Conservation (phyloP, 2,888 invertebrate genomes). For the Idaea biselata region DNA sequence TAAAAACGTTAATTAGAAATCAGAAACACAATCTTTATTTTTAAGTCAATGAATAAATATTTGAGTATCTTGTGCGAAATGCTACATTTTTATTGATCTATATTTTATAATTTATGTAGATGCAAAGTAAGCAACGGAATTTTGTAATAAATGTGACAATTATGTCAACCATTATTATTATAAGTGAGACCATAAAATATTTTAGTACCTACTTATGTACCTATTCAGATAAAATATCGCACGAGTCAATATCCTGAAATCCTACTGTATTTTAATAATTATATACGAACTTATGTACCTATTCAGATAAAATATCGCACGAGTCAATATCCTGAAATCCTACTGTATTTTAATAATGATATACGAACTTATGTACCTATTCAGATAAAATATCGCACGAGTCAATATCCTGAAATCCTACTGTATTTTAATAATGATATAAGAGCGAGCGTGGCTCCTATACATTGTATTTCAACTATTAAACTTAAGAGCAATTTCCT, state of each 20-base stretch:
- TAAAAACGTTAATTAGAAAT: conserved; percentile 2
- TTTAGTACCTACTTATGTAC: not conserved
- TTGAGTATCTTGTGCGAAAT: not conserved
- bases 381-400: not conserved
- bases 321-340: too few relatives aligned
- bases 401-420: not conserved
- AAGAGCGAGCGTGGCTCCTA: not conserved
- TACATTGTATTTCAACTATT: not conserved
- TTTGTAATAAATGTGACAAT: not conserved
- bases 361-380: too few relatives aligned
- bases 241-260: too few relatives aligned
- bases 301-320: too few relatives aligned
- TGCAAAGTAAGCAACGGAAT: not conserved
- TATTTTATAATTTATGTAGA: not conserved
- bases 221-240: not conserved
- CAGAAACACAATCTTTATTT: not conserved
- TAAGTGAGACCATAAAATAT: not conserved
- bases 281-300: too few relatives aligned
- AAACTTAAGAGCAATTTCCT: conserved; percentile 21
- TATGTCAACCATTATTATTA: not conserved
- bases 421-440: not conserved
- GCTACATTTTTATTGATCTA: not conserved
- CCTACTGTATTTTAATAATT: too few relatives aligned
- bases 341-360: too few relatives aligned
- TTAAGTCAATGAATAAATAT: not conserved